These are phyloP conservation scores for Tachycineta bicolor DNA, from an alignment of 2,113 vertebrate genomes.

Conservation along the genomic window DNA sequence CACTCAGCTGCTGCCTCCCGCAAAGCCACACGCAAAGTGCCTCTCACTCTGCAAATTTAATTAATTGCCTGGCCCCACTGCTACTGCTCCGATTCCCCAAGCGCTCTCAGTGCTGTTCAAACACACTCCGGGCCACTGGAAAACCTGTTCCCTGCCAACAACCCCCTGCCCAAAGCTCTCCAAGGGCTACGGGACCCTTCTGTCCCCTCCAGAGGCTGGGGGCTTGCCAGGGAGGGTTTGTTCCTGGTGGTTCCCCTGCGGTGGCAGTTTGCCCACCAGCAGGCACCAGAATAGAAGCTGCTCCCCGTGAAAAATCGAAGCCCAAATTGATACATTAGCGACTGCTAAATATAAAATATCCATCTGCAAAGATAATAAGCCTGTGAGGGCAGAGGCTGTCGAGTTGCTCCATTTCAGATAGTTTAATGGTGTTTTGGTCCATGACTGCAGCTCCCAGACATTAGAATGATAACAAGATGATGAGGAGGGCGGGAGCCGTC, in stretches of 20 bases:
- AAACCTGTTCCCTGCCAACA: not conserved
- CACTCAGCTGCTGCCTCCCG: not conserved
- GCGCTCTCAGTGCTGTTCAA: not conserved
- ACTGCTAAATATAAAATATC: slow-evolving; percentile 64
- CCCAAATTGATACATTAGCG: slow-evolving; percentile 8
- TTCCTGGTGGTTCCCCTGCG: fast-evolving
- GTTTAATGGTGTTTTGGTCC: slow-evolving; percentile 62
- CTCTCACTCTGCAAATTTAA: not conserved
- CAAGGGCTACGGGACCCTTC: not conserved
- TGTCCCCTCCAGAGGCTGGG: fast-evolving
- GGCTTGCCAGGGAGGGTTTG: not conserved
- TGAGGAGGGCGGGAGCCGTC: slow-evolving; percentile 35
- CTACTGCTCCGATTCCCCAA: not conserved
- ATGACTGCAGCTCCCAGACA: slow-evolving; percentile 49
- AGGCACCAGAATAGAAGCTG: not conserved
- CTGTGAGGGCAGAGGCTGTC: slow-evolving; percentile 44
- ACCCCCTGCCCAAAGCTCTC: not conserved
- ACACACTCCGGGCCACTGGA: not conserved
- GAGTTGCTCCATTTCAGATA: slow-evolving; percentile 54
- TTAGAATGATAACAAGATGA: slow-evolving; percentile 47
- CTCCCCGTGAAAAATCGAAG: not conserved
- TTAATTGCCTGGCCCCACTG: not conserved
- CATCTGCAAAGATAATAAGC: slow-evolving; percentile 59
- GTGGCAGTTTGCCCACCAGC: not conserved
- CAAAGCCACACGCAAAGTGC: not conserved